Percentiles rank a stretch among this genome's conserved stretches.
phyloP scores from a whole-genome alignment of 1,140 invertebrate genomes.

The Cotesia chilonis region DNA sequence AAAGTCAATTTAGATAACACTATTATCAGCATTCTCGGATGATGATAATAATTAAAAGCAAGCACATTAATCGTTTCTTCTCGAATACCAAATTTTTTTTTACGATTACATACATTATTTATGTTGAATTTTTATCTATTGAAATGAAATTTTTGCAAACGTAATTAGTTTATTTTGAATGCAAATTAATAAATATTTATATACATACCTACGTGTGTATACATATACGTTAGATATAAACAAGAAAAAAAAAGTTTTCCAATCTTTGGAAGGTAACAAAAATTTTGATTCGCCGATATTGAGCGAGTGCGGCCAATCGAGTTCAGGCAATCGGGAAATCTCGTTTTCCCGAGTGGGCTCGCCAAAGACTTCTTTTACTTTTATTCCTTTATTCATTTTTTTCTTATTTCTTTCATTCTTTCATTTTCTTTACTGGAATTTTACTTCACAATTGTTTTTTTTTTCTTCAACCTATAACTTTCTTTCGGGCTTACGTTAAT shows the following conservation, averaged over 20 bases:
- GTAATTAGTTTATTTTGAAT: not conserved
- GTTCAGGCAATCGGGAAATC: conserved; percentile 26
- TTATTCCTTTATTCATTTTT: not conserved
- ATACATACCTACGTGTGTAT: not conserved
- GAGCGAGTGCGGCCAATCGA: conserved; percentile 10
- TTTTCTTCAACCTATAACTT: too few relatives aligned
- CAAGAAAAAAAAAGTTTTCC: not conserved
- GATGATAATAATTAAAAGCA: conserved; percentile 7
- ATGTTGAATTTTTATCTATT: too few relatives aligned
- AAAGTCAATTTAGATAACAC: conserved; percentile 33
- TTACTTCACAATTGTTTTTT: not conserved
- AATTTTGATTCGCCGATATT: not conserved
- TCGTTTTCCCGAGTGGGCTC: conserved; percentile 22
- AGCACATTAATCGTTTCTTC: not conserved
- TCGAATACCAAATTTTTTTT: not conserved
- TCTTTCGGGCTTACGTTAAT: too few relatives aligned
- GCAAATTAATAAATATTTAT: not conserved
- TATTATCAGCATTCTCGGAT: conserved; percentile 14
- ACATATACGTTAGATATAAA: conserved; percentile 12
- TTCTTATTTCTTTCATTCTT: conserved; percentile 3
- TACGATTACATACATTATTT: too few relatives aligned
- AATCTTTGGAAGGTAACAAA: not conserved
- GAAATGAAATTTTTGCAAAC: too few relatives aligned
- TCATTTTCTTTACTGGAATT: conserved; percentile 12
- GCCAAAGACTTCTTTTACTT: conserved; percentile 15